Conservation (phyloP, 2,888 invertebrate genomes). For the Hartigia nigra region DNA sequence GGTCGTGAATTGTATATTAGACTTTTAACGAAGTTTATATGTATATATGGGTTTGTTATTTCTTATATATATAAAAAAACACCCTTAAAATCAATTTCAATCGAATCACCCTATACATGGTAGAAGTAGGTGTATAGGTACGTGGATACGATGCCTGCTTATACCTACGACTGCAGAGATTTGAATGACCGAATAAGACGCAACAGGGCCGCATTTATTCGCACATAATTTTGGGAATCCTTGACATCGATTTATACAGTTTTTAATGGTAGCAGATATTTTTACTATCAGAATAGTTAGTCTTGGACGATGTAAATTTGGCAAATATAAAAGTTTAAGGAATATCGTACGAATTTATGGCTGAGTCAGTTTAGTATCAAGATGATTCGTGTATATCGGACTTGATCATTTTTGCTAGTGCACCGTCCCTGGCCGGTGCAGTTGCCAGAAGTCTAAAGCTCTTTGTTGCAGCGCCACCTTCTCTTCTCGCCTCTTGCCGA, state of each 20-base stretch:
- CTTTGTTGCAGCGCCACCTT: constrained; percentile 62
- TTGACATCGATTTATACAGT: neutral
- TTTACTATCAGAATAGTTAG: neutral
- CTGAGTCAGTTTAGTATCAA: neutral
- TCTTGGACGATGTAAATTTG: neutral
- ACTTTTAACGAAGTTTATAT: neutral
- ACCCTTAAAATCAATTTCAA: constrained; percentile 28
- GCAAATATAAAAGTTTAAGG: neutral
- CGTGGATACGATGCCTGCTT: constrained; percentile 5
- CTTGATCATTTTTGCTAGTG: neutral
- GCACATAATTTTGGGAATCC: neutral
- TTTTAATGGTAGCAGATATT: neutral
- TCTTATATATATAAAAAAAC: neutral
- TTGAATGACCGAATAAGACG: constrained; percentile 50
- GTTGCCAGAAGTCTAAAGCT: constrained; percentile 59
- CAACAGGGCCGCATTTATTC: constrained; percentile 38
- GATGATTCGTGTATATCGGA: neutral
- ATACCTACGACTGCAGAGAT: constrained; percentile 45
- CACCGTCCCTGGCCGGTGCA: constrained; percentile 9
- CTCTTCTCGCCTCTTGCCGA: constrained; percentile 59
- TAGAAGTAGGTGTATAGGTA: constrained; percentile 27
- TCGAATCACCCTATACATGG: constrained; percentile 43
- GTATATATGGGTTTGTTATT: neutral
- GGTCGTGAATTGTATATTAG: neutral
- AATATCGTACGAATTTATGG: neutral